A percentile compares a stretch with the other conserved stretches of the same genome.
Conservation (phyloP, 2,113 vertebrate species). For the Oryzias woworae region DNA sequence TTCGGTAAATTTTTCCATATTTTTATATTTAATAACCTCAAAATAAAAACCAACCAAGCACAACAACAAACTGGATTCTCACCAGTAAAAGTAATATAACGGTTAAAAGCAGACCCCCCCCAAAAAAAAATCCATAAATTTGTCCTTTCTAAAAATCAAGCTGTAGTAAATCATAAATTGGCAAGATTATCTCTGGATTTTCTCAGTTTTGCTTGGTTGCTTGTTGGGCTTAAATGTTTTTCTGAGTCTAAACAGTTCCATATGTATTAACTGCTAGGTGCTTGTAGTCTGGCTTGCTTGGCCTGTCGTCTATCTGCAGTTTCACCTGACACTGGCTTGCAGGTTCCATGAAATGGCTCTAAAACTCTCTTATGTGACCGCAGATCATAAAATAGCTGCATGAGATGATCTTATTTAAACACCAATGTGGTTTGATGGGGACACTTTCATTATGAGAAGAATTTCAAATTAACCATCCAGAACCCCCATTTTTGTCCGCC, state of each 20-base stretch:
- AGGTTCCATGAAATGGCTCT: conserved; percentile 71
- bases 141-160: neutral
- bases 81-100: neutral
- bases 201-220: conserved; percentile 55
- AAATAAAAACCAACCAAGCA: conserved; percentile 36
- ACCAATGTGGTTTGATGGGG: no score
- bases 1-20: conserved; percentile 82
- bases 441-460: no score
- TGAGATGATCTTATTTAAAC: neutral
- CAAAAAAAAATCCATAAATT: neutral
- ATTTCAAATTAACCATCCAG: no score
- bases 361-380: conserved; percentile 2
- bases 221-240: conserved; percentile 21
- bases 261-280: conserved; percentile 47
- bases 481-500: no score
- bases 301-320: conserved; percentile 62
- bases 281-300: conserved; percentile 63
- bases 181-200: neutral
- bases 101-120: neutral
- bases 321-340: conserved; percentile 64
- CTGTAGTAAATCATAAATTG: neutral
- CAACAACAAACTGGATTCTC: conserved; percentile 12
- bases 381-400: neutral
- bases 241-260: conserved; percentile 37
- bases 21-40: neutral